phyloP scores from a whole-genome alignment of 2,797 vertebrate species.

The Pseudochirops cupreus region DNA sequence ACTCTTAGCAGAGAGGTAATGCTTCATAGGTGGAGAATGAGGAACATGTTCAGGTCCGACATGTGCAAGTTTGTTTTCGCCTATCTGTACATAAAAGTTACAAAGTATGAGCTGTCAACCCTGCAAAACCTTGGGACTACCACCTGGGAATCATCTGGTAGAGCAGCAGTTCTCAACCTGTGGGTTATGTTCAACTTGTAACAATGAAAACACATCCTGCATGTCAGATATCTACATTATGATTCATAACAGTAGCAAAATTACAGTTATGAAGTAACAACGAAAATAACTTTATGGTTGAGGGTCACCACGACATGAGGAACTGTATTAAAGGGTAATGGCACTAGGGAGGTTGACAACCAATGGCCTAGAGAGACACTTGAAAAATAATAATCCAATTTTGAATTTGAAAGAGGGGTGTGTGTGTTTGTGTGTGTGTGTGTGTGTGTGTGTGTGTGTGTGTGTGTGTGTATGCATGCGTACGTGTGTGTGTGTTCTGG shows the following conservation, averaged over 20 bases:
- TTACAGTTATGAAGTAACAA: no score
- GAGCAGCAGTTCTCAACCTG: no score
- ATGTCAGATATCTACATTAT: no score
- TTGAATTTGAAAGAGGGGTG: neutral
- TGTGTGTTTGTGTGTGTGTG: no score
- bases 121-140: constrained; percentile 48
- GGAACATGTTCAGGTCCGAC: neutral
- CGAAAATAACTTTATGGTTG: no score
- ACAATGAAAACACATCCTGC: no score
- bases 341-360: no score
- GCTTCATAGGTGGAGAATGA: neutral
- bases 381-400: constrained; percentile 48
- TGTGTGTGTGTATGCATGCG: neutral
- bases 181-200: no score
- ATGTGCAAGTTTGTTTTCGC: neutral
- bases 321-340: no score
- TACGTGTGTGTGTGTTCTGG: neutral
- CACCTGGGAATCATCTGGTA: constrained; percentile 44
- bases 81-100: constrained; percentile 44
- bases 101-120: constrained; percentile 14
- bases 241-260: no score
- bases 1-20: neutral
- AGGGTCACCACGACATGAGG: no score
- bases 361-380: neutral
- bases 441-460: neutral